Evolutionary conservation across 2,113 vertebrate species (phyloP).

Genomic region (Axis porcinus): DNA sequence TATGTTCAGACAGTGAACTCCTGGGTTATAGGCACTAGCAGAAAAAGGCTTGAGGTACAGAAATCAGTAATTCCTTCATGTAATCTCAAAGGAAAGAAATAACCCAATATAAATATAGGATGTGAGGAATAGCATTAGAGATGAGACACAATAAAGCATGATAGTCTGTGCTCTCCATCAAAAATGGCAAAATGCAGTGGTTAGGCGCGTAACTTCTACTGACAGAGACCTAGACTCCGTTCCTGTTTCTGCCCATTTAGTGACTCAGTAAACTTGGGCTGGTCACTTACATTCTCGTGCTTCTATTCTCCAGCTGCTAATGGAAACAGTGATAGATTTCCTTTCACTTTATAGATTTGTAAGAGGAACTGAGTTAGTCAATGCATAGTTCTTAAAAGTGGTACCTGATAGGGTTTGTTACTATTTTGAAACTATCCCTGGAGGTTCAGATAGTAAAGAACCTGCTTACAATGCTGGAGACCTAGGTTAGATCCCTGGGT

Average conservation of each 20-base stretch:
- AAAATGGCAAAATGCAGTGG: not conserved
- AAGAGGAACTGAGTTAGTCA: not conserved
- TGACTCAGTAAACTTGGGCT: not conserved
- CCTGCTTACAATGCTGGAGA: not conserved
- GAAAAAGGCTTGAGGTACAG: not conserved
- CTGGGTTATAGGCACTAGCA: not conserved
- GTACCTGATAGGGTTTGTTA: not conserved
- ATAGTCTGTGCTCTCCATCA: not conserved
- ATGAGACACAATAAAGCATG: not conserved
- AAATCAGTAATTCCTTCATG: not conserved
- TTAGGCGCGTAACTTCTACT: not conserved
- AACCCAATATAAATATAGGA: not conserved
- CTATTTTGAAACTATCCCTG: not conserved
- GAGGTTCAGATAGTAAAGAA: not conserved
- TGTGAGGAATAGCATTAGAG: not conserved
- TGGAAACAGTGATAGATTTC: not conserved
- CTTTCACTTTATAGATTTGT: not conserved
- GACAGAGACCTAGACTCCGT: not conserved
- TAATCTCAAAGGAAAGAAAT: not conserved
- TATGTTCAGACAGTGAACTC: not conserved
- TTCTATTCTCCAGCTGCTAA: not conserved
- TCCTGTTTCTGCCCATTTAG: not conserved
- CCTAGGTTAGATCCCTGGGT: not conserved
- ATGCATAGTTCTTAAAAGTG: not conserved
- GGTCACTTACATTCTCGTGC: not conserved